Conservation (phyloP, 2,888 invertebrate genomes). For the Ectobius pallidus region DNA sequence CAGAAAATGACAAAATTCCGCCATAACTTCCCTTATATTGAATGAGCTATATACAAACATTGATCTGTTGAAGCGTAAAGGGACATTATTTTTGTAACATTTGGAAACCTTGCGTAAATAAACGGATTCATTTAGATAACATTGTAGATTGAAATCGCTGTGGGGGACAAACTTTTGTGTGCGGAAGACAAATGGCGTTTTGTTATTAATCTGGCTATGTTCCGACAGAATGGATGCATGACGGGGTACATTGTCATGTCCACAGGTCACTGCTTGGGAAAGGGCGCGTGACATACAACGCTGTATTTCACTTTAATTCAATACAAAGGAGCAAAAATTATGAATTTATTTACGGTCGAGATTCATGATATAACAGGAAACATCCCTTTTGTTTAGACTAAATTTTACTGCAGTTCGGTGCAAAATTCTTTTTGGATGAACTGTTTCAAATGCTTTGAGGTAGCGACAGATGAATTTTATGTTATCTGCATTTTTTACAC, state of each 20-base stretch:
- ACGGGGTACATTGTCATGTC: not conserved
- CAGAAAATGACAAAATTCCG: too few relatives aligned
- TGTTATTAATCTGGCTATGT: constrained; percentile 10
- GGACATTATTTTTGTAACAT: not conserved
- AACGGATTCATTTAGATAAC: constrained; percentile 9
- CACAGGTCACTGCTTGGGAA: constrained; percentile 12
- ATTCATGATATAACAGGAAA: too few relatives aligned
- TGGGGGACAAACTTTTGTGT: not conserved
- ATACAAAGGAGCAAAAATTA: not conserved
- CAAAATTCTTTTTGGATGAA: too few relatives aligned
- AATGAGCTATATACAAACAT: too few relatives aligned
- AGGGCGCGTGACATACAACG: not conserved
- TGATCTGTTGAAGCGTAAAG: constrained; percentile 17
- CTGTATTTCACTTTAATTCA: not conserved
- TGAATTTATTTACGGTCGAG: not conserved
- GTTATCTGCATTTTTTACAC: too few relatives aligned
- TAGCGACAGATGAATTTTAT: too few relatives aligned
- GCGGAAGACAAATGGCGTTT: constrained; percentile 13
- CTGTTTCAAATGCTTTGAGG: too few relatives aligned
- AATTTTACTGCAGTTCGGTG: too few relatives aligned
- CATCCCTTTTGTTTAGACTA: too few relatives aligned
- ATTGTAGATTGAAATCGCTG: constrained; percentile 10
- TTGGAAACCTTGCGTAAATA: too few relatives aligned
- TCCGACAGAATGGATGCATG: not conserved
- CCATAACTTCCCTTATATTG: too few relatives aligned